A percentile compares a stretch with the other conserved stretches of the same genome.
Evolutionary conservation across 2,797 vertebrate species (phyloP).

Genomic region (Simalia tracyae): DNA sequence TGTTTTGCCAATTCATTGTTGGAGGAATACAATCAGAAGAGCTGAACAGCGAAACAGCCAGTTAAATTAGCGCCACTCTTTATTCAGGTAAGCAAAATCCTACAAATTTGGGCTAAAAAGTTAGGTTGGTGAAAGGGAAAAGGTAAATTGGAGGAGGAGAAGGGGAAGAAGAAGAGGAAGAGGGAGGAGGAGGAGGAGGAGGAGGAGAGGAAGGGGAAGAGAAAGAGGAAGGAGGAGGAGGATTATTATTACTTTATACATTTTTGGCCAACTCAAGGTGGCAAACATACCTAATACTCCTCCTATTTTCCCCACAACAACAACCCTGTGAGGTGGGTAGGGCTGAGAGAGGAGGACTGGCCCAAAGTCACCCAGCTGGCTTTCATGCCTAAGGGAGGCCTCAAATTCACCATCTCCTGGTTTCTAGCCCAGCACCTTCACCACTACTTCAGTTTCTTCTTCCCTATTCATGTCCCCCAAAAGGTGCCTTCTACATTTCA

Average conservation of each 20-base stretch:
- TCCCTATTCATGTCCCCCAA: too few species aligned
- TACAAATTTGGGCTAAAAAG: constrained; percentile 14
- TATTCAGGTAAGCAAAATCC: constrained; percentile 15
- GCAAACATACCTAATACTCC: background rate
- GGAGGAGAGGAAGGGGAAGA: too few species aligned
- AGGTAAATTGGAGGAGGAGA: background rate
- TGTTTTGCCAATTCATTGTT: constrained; percentile 28
- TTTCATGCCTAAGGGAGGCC: too few species aligned
- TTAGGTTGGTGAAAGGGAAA: background rate
- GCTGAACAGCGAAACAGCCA: background rate
- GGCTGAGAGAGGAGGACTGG: too few species aligned
- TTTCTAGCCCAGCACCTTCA: too few species aligned
- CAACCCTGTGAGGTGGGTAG: background rate
- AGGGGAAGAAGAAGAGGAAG: too few species aligned
- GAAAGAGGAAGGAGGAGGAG: background rate
- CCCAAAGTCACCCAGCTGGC: too few species aligned
- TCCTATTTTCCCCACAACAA: background rate
- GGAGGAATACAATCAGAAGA: constrained; percentile 4
- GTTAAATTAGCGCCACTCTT: constrained; percentile 10
- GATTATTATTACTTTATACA: background rate
- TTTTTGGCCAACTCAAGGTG: background rate
- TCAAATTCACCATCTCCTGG: too few species aligned
- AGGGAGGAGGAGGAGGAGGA: background rate
- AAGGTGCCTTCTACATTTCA: background rate
- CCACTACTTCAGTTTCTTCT: too few species aligned